phyloP scores from a whole-genome alignment of 1,140 invertebrate species.

The Arion vulgaris region DNA sequence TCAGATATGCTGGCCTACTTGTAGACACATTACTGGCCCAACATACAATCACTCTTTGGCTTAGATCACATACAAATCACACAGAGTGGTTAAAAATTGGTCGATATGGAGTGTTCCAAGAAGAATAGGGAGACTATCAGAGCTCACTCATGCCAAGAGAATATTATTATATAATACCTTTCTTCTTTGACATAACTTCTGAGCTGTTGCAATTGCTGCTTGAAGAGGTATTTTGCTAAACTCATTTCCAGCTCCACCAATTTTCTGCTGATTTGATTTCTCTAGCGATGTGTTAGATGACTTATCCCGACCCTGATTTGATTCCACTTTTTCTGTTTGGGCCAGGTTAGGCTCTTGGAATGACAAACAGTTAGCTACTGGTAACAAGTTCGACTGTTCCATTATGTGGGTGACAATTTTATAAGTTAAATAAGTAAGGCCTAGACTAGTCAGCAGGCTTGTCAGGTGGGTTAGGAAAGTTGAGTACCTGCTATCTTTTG shows the following conservation, averaged over 20 bases:
- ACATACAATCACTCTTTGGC: too few relatives aligned
- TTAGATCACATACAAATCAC: too few relatives aligned
- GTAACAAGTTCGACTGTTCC: neutral
- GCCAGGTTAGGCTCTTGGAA: neutral
- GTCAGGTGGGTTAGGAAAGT: neutral
- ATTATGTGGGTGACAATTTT: neutral
- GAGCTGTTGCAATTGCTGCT: conserved; percentile 47
- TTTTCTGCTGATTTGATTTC: neutral
- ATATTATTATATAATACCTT: conserved; percentile 45
- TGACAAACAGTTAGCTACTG: neutral
- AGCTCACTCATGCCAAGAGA: too few relatives aligned
- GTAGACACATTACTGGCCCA: too few relatives aligned
- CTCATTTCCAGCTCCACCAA: neutral
- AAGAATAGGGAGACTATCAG: too few relatives aligned
- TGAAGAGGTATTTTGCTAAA: conserved; percentile 25
- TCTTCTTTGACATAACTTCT: conserved; percentile 49
- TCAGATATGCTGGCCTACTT: too few relatives aligned
- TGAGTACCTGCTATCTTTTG: neutral
- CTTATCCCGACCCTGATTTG: neutral
- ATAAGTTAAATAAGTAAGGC: neutral
- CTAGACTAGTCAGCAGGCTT: neutral
- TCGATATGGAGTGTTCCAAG: too few relatives aligned
- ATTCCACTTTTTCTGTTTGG: neutral
- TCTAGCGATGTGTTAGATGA: neutral
- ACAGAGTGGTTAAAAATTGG: too few relatives aligned